These are phyloP conservation scores for Pyxicephalus adspersus DNA, from an alignment of 2,113 vertebrate genomes.

Conservation along the genomic window DNA sequence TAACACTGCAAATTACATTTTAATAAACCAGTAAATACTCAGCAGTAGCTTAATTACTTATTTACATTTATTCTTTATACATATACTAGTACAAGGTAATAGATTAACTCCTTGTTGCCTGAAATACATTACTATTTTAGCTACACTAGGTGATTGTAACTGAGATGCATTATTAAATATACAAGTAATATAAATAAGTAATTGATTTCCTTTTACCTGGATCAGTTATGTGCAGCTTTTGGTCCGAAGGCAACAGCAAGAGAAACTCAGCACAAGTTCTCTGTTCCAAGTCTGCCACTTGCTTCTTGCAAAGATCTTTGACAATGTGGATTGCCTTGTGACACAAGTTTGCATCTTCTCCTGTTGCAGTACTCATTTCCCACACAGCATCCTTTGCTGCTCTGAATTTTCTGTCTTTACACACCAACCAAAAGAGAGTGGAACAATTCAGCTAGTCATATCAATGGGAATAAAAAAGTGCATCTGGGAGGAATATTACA, in stretches of 20 bases:
- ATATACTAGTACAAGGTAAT: no score
- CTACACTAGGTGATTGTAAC: no score
- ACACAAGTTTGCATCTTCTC: conserved; percentile 64
- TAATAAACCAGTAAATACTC: no score
- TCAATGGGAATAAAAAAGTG: not conserved
- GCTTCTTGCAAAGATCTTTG: conserved; percentile 69
- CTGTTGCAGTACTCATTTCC: conserved; percentile 68
- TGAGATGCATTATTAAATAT: no score
- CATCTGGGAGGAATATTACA: not conserved
- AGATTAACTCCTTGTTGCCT: no score
- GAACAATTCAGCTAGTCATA: conserved; percentile 33
- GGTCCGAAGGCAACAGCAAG: conserved; percentile 65
- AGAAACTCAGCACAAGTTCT: conserved; percentile 71
- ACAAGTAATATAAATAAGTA: conserved; percentile 15
- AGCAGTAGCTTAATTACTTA: no score
- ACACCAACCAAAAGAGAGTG: not conserved
- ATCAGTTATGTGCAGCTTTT: conserved; percentile 67
- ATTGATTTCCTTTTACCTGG: conserved; percentile 66
- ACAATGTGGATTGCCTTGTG: conserved; percentile 68
- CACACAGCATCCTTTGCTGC: conserved; percentile 63
- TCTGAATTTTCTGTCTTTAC: conserved; percentile 43
- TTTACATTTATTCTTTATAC: no score
- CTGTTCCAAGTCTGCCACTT: conserved; percentile 66
- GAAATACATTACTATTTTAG: no score
- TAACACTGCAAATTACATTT: no score